Evolutionary conservation across 2,888 invertebrate genomes (phyloP).

Genomic region (Eumacrocentrus americanus): DNA sequence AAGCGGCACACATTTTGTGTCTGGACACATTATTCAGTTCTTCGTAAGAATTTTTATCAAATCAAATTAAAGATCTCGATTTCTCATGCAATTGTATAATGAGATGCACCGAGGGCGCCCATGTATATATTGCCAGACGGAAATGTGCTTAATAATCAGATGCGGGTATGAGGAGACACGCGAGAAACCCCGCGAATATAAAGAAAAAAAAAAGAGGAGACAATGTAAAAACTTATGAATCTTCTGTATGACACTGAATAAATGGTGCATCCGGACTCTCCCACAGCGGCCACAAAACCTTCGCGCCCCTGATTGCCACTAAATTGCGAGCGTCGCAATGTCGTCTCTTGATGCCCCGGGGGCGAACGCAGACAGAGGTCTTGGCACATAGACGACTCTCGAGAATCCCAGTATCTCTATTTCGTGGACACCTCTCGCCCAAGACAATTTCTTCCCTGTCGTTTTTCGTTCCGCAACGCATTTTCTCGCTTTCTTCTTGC

Average conservation of each 20-base stretch:
- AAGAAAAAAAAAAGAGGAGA: slow-evolving; percentile 11
- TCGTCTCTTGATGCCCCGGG: slow-evolving; percentile 33
- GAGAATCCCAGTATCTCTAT: slow-evolving; percentile 42
- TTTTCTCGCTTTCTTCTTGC: slow-evolving; percentile 20
- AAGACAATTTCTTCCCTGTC: slow-evolving; percentile 48
- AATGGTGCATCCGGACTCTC: slow-evolving; percentile 53
- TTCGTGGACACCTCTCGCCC: slow-evolving; percentile 38
- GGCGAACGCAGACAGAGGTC: slow-evolving; percentile 27
- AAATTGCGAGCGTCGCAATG: slow-evolving; percentile 51
- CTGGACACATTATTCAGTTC: not conserved
- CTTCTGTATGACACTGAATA: slow-evolving; percentile 55
- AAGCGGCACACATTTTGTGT: too few relatives aligned
- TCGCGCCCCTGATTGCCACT: slow-evolving; percentile 58
- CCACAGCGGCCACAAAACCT: slow-evolving; percentile 58
- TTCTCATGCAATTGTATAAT: too few relatives aligned
- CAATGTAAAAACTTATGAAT: slow-evolving; percentile 47
- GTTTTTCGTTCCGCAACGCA: slow-evolving; percentile 34
- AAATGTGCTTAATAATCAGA: too few relatives aligned
- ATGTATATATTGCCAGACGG: too few relatives aligned
- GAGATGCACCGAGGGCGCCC: too few relatives aligned
- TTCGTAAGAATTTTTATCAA: not conserved
- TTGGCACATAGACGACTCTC: slow-evolving; percentile 25
- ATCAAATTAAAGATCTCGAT: too few relatives aligned
- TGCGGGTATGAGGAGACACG: too few relatives aligned
- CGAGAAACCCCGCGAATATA: too few relatives aligned